Evolutionary conservation across 2,888 invertebrate genomes (phyloP), one percentile per base, ranked within the genome.

Genomic region (Clepsis dumicolana): DNA sequence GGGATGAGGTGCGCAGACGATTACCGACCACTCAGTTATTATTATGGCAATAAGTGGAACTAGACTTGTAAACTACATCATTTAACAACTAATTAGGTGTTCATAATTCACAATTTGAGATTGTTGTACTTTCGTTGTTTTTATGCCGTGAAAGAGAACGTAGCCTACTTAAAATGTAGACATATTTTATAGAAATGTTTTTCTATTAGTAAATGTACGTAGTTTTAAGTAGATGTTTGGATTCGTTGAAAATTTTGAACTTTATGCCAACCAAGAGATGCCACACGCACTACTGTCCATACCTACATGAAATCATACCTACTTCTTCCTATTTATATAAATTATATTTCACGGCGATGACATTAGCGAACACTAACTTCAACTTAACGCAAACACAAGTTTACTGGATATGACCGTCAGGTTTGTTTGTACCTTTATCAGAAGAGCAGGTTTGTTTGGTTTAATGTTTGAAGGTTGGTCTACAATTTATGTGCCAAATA

Each of bases 401-500:
- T 14, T 38, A 38, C 3, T 29, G 7, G 29, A 29, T 29, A 29
- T 29, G 3, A 29, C 3, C 7, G 3, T 29, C 7, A 29, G 7
- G 7, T 29, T 29, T 29, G 29, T 29, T 29, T 29, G 29, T 29
- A 29, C 29, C 7, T 29, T 29, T 4, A 4, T 29, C 29, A 29
- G 29, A 29, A 29, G 7, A 29, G 3, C 29, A 7, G 7, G 4
- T 44, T 16, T 1, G 18, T 16, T 44, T 18, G 44, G 44, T 44
- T 44, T 18, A 41, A 41, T 2, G 44, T 18, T 16, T 38, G 2
- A 10, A 44, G 16, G 44, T 44, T 18, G 16, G 8, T 18, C 44
- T 44, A 18, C 16, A 44, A 18, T 16, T n/a, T 44, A 18, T 61
- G 78, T 80, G 79, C 78, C 78, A 80, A 80, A 77, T 71, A 70